phyloP scores from a whole-genome alignment of 2,797 vertebrate species.

The Hoplostethus atlanticus region DNA sequence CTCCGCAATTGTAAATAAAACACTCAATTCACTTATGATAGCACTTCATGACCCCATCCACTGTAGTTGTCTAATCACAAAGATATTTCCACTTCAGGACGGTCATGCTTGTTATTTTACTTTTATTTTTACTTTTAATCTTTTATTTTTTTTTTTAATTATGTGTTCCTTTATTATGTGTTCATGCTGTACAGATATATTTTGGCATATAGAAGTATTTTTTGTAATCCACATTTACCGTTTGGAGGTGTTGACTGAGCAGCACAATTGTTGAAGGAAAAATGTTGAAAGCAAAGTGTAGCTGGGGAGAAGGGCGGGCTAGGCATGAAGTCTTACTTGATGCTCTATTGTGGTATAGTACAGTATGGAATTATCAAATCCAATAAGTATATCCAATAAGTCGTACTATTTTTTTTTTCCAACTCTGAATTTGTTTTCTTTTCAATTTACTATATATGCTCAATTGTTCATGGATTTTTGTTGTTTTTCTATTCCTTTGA shows the following conservation, averaged over 20 bases:
- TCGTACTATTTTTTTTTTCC: slow-evolving; percentile 61
- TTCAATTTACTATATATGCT: slow-evolving; percentile 71
- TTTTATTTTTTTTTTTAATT: slow-evolving; percentile 44
- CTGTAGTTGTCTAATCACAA: slow-evolving; percentile 49
- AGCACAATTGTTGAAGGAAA: slow-evolving; percentile 37
- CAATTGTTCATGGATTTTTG: slow-evolving; percentile 72
- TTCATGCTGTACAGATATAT: slow-evolving; percentile 88
- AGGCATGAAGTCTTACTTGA: slow-evolving; percentile 28
- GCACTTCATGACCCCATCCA: slow-evolving; percentile 64
- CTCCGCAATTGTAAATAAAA: slow-evolving; percentile 72
- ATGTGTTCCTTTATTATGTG: slow-evolving; percentile 65
- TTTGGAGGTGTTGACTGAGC: slow-evolving; percentile 71
- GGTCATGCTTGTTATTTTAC: slow-evolving; percentile 59
- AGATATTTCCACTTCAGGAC: slow-evolving; percentile 44
- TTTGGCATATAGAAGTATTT: slow-evolving; percentile 89
- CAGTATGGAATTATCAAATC: slow-evolving; percentile 33
- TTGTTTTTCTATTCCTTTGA: slow-evolving; percentile 77
- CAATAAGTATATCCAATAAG: slow-evolving; percentile 51
- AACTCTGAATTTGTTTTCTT: slow-evolving; percentile 59
- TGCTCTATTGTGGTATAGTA: slow-evolving; percentile 50
- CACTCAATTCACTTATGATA: slow-evolving; percentile 52
- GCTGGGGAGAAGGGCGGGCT: slow-evolving; percentile 30
- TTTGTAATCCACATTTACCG: slow-evolving; percentile 80
- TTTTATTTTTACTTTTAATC: slow-evolving; percentile 39
- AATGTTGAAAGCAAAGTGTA: slow-evolving; percentile 57